phyloP scores from a whole-genome alignment of 2,888 invertebrate species.

The Apamea sordens region DNA sequence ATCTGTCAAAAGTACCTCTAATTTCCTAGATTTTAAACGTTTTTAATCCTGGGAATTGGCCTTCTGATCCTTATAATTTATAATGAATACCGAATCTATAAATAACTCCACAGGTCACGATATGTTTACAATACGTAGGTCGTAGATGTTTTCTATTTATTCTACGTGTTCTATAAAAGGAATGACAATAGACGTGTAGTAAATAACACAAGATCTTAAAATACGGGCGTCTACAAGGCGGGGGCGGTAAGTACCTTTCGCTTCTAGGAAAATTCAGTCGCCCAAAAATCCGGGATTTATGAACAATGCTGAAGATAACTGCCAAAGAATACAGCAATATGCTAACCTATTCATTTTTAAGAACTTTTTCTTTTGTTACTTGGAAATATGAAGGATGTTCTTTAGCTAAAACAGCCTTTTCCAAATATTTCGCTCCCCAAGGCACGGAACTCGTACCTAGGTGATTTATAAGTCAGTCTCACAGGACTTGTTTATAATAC shows the following conservation, averaged over 20 bases:
- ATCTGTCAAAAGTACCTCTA: too few relatives aligned
- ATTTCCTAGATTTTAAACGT: too few relatives aligned
- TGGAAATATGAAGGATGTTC: background rate
- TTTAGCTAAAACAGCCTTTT: background rate
- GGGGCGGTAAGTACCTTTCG: background rate
- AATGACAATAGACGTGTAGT: slow-evolving; percentile 22
- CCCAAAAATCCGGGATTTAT: slow-evolving; percentile 43
- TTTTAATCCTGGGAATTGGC: too few relatives aligned
- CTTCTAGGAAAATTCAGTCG: slow-evolving; percentile 3
- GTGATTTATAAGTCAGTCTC: background rate
- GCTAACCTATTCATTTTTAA: slow-evolving; percentile 42
- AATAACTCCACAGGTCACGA: slow-evolving; percentile 10
- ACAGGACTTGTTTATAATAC: background rate
- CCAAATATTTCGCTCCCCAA: background rate
- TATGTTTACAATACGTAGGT: slow-evolving; percentile 6
- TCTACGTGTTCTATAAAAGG: slow-evolving; percentile 22
- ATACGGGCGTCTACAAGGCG: background rate
- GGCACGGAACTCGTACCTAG: background rate
- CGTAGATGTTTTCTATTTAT: slow-evolving; percentile 23
- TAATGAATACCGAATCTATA: slow-evolving; percentile 9
- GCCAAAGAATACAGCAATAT: slow-evolving; percentile 31
- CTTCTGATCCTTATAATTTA: too few relatives aligned
- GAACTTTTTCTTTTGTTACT: slow-evolving; percentile 28
- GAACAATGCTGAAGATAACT: slow-evolving; percentile 32
- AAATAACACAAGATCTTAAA: slow-evolving; percentile 26